Evolutionary conservation across 1,140 invertebrate genomes (phyloP).

Genomic region (Rhyacophila brunnea): DNA sequence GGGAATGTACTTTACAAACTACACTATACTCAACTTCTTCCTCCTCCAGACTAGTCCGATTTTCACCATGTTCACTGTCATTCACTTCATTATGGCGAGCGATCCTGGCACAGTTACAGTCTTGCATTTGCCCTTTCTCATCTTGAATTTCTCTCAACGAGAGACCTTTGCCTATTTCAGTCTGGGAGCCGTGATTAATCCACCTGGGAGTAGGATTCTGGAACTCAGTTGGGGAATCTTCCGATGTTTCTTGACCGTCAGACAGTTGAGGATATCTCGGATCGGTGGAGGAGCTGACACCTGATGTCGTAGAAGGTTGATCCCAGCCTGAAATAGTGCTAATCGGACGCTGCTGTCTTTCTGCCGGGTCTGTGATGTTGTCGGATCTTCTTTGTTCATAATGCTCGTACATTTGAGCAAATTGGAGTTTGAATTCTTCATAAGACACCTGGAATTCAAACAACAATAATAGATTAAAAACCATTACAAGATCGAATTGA

Average conservation of each 20-base stretch:
- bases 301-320: slow-evolving; percentile 50
- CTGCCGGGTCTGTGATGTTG: slow-evolving; percentile 91
- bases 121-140: slow-evolving; percentile 37
- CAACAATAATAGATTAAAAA: too few relatives aligned
- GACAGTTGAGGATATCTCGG: slow-evolving; percentile 40
- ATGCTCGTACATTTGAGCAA: slow-evolving; percentile 96
- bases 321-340: slow-evolving; percentile 96
- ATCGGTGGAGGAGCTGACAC: slow-evolving; percentile 37
- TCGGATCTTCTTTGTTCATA: slow-evolving; percentile 91
- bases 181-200: slow-evolving; percentile 55
- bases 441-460: slow-evolving; percentile 86
- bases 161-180: slow-evolving; percentile 51
- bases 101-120: slow-evolving; percentile 55
- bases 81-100: slow-evolving; percentile 12
- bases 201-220: slow-evolving; percentile 43
- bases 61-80: slow-evolving; percentile 23
- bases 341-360: slow-evolving; percentile 87
- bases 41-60: slow-evolving; percentile 22
- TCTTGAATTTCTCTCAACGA: slow-evolving; percentile 49
- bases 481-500: too few relatives aligned
- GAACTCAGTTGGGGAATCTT: slow-evolving; percentile 41
- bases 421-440: slow-evolving; percentile 94
- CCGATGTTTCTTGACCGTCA: slow-evolving; percentile 44
- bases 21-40: slow-evolving; percentile 48
- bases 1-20: slow-evolving; percentile 53